A percentile compares a stretch with the other conserved stretches of the same genome.
Evolutionary conservation across 2,888 invertebrate genomes (phyloP).

Genomic region (Drosophila pseudotakahashii): DNA sequence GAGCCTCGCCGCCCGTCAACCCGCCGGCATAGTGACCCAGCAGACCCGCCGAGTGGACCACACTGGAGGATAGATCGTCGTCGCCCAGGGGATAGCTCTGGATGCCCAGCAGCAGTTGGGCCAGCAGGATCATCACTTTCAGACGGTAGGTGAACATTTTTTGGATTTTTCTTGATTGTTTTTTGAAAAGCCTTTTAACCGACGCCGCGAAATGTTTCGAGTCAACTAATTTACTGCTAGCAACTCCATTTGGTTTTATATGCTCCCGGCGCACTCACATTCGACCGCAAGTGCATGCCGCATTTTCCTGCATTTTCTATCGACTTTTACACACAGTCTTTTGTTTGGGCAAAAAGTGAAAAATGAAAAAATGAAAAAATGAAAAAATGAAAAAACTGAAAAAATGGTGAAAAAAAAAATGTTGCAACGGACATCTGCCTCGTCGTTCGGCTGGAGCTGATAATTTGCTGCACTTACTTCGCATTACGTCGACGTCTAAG

Average conservation of each 20-base stretch:
- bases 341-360: slow-evolving; percentile 60
- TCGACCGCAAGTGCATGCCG: slow-evolving; percentile 26
- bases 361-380: slow-evolving; percentile 16
- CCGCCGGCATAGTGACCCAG: slow-evolving; percentile 71
- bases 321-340: slow-evolving; percentile 42
- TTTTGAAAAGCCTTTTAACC: slow-evolving; percentile 41
- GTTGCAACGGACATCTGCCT: slow-evolving; percentile 78
- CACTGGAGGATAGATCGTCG: slow-evolving; percentile 49
- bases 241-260: slow-evolving; percentile 46
- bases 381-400: slow-evolving; percentile 20
- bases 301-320: slow-evolving; percentile 74
- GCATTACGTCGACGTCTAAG: slow-evolving; percentile 67
- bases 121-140: slow-evolving; percentile 50
- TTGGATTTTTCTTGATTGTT: background rate
- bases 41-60: slow-evolving; percentile 58
- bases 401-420: slow-evolving; percentile 31
- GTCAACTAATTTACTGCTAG: slow-evolving; percentile 76
- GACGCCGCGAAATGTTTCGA: slow-evolving; percentile 73
- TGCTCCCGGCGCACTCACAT: slow-evolving; percentile 29
- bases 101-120: slow-evolving; percentile 36
- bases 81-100: slow-evolving; percentile 51
- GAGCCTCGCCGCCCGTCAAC: slow-evolving; percentile 61
- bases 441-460: slow-evolving; percentile 59
- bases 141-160: slow-evolving; percentile 40
- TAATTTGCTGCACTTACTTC: slow-evolving; percentile 73